These are phyloP conservation scores for Phoeniculus purpureus DNA, from an alignment of 2,797 vertebrate species.

Conservation along the genomic window DNA sequence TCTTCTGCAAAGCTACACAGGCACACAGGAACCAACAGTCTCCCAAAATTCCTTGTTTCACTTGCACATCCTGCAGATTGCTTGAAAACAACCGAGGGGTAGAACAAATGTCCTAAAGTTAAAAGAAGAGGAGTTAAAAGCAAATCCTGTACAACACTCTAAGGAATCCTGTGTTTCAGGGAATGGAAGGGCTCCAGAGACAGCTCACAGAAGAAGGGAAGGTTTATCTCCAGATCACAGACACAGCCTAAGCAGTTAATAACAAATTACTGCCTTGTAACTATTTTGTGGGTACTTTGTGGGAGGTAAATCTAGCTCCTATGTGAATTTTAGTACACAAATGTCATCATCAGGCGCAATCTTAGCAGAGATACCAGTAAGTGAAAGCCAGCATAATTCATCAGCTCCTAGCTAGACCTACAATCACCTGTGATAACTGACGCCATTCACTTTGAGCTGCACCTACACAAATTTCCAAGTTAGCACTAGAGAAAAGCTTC, in stretches of 20 bases:
- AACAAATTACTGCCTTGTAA: background rate
- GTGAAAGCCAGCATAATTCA: background rate
- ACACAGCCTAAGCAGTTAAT: background rate
- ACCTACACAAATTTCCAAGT: background rate
- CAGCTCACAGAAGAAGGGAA: background rate
- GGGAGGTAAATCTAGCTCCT: background rate
- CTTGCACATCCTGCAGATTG: slow-evolving; percentile 79
- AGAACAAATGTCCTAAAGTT: slow-evolving; percentile 87
- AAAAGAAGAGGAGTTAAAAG: background rate
- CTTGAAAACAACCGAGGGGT: slow-evolving; percentile 85
- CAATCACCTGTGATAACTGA: background rate
- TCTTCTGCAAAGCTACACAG: slow-evolving; percentile 88
- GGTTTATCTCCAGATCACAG: background rate
- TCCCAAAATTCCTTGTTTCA: slow-evolving; percentile 93
- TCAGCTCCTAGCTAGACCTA: background rate
- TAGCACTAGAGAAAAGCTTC: background rate
- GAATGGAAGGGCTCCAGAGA: background rate
- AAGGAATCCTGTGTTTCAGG: background rate
- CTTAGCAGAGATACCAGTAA: background rate
- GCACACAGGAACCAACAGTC: slow-evolving; percentile 98
- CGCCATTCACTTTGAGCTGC: background rate
- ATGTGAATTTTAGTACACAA: background rate
- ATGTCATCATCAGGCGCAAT: background rate
- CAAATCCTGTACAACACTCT: background rate
- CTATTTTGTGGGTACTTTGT: background rate